A percentile compares a stretch with the other conserved stretches of the same genome.
phyloP scores from a whole-genome alignment of 2,797 vertebrate species.

The Vultur gryphus region DNA sequence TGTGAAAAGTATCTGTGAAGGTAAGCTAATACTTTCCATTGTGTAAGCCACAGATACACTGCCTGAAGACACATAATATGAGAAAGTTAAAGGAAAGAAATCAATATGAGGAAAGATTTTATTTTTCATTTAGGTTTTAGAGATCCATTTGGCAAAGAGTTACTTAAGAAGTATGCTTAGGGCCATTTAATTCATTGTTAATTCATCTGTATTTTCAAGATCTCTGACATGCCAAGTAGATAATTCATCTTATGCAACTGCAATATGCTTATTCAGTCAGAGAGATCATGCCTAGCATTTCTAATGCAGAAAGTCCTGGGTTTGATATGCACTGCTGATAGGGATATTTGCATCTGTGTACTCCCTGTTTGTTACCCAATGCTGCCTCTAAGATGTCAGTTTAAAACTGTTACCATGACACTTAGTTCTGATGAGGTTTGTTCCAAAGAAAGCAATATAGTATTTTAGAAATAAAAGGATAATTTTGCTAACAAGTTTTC shows the following conservation, averaged over 20 bases:
- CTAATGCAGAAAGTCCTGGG: not conserved
- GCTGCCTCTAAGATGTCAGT: conserved; percentile 13
- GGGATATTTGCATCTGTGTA: not conserved
- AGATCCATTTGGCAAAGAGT: conserved; percentile 39
- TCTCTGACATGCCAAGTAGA: not conserved
- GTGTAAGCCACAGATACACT: conserved; percentile 52
- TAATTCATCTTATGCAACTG: not conserved
- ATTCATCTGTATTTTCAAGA: not conserved
- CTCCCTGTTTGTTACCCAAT: not conserved
- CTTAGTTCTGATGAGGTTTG: not conserved
- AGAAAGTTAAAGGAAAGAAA: conserved; percentile 57
- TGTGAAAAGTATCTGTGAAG: conserved; percentile 65
- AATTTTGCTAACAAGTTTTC: not conserved
- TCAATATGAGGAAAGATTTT: conserved; percentile 55
- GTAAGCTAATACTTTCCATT: conserved; percentile 66
- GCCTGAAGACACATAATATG: conserved; percentile 52
- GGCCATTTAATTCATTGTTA: not conserved
- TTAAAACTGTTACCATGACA: not conserved
- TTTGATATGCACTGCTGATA: conserved; percentile 7
- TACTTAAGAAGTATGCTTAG: not conserved
- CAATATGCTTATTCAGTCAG: not conserved
- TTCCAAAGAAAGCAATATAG: not conserved
- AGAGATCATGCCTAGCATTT: not conserved
- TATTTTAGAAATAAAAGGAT: not conserved
- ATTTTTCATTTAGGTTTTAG: conserved; percentile 40